Base-by-base conservation (phyloP, 2,888 invertebrate genomes). In the Chrysotoxum bicinctum region DNA sequence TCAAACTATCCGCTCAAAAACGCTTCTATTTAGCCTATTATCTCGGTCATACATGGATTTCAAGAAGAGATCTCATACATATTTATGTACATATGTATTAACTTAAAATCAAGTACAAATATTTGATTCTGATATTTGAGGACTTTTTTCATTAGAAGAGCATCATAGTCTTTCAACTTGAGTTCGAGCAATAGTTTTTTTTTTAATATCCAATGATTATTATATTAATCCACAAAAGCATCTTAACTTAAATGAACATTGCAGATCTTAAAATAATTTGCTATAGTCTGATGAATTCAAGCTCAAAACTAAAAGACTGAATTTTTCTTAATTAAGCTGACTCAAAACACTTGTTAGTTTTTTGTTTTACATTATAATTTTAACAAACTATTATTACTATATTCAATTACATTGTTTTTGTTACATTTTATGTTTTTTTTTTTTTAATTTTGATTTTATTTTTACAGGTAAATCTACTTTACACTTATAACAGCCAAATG, bases 401-500 rank as follows among this genome's bases (percentile, higher is more conserved):
- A 66, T 76, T 64, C 85, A 45, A 82, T 30, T 69, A 74, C 56
- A 60, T 32, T 58, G 56, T 68, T 48, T 68, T 68, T 43, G 43
- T 58, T 43, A 10, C 32, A 2, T 54, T 60, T 64, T 23, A n/a
- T 37, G 37, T 50, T 75, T 10, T 37, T 62, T 21, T 54, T 75
- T 12, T n/a, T 74, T 58, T 19, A 35, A 54, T 78, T 87, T 82
- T 74, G 60, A 66, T 79, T 85, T 62, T 40, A 21, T 62, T 81
- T 87, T 78, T 75, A 74, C 88, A 87, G 85, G 69, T 75, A 75
- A 78, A 68, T 72, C 87, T 79, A 84, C 84, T 52, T 79, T 79
- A 83, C 79, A 87, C 66, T 84, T 87, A 84, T 87, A 54, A 83
- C 81, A 90, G 90, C 90, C 89, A 89, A 90, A 89, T 89, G 85